phyloP scores from a whole-genome alignment of 1,140 invertebrate species.

The Ips nitidus region DNA sequence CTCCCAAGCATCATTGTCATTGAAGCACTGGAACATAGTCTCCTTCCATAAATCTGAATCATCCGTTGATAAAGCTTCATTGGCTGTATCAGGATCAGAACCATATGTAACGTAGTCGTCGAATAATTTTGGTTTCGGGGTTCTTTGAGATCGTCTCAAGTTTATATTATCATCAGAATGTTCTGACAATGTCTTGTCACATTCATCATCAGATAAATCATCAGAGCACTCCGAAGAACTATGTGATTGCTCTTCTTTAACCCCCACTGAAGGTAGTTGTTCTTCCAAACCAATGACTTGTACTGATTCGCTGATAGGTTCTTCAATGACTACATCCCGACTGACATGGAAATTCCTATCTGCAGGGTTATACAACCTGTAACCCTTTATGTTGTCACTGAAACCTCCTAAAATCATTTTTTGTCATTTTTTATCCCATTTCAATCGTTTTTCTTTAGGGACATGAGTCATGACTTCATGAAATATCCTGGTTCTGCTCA shows the following conservation, averaged over 20 bases:
- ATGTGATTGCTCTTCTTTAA: neutral
- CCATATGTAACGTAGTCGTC: conserved; percentile 35
- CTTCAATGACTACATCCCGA: conserved; percentile 44
- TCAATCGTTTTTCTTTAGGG: conserved; percentile 26
- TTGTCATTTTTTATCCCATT: conserved; percentile 32
- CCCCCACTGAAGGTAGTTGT: neutral
- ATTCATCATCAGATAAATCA: neutral
- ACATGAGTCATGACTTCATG: too few species aligned
- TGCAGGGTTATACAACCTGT: conserved; percentile 40
- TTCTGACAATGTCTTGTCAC: neutral
- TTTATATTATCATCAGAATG: neutral
- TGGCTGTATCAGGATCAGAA: conserved; percentile 26
- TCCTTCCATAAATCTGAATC: conserved; percentile 43
- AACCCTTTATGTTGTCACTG: conserved; percentile 36
- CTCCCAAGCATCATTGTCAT: conserved; percentile 49
- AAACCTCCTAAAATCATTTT: conserved; percentile 42
- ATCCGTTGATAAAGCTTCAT: conserved; percentile 39
- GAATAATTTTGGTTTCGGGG: conserved; percentile 31
- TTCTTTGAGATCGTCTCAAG: conserved; percentile 28
- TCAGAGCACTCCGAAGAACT: neutral
- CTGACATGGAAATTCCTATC: conserved; percentile 41
- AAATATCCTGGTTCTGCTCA: too few species aligned
- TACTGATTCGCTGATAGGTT: neutral
- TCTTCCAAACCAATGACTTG: neutral
- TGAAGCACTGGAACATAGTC: conserved; percentile 44